A percentile compares a stretch with the other conserved stretches of the same genome.
These are phyloP conservation scores for Palloptera scutellata DNA, from an alignment of 2,888 invertebrate species.

Conservation along the genomic window DNA sequence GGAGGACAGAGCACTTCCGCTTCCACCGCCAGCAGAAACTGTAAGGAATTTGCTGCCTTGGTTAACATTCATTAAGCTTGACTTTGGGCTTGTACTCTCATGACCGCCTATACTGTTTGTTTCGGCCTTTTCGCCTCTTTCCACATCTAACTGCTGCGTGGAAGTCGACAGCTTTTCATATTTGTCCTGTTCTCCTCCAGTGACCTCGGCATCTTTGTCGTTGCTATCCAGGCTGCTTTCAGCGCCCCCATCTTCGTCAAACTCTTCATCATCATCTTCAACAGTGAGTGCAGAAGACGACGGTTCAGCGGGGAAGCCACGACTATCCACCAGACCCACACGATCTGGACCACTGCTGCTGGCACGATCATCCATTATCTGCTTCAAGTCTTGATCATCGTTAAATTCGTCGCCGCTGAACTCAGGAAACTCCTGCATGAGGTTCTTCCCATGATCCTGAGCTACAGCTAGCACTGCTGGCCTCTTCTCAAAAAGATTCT, in stretches of 20 bases:
- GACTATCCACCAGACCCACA: slow-evolving; percentile 52
- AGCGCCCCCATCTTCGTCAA: slow-evolving; percentile 54
- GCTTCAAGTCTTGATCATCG: slow-evolving; percentile 66
- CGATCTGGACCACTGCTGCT: slow-evolving; percentile 54
- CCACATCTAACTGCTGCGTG: slow-evolving; percentile 47
- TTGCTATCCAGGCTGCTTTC: slow-evolving; percentile 60
- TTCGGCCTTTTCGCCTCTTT: slow-evolving; percentile 36
- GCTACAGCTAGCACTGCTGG: slow-evolving; percentile 3
- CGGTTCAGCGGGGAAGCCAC: slow-evolving; percentile 53
- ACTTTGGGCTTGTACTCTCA: slow-evolving; percentile 30
- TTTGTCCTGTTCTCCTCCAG: slow-evolving; percentile 46
- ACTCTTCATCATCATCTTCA: slow-evolving; percentile 55
- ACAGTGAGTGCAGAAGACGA: slow-evolving; percentile 56
- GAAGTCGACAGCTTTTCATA: slow-evolving; percentile 54
- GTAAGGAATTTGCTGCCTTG: slow-evolving; percentile 56
- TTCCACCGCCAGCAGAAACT: slow-evolving; percentile 42
- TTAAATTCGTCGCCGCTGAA: slow-evolving; percentile 58
- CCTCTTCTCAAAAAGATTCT: slow-evolving; percentile 65
- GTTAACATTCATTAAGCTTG: slow-evolving; percentile 36
- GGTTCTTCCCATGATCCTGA: slow-evolving; percentile 42
- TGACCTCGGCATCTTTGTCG: slow-evolving; percentile 50
- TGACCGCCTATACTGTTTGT: slow-evolving; percentile 28
- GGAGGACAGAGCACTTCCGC: slow-evolving; percentile 39
- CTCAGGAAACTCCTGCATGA: slow-evolving; percentile 56
- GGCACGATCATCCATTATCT: slow-evolving; percentile 63